A percentile compares a stretch with the other conserved stretches of the same genome.
Conservation (phyloP, 2,113 vertebrate species). For the Andinoacara biseriatus region DNA sequence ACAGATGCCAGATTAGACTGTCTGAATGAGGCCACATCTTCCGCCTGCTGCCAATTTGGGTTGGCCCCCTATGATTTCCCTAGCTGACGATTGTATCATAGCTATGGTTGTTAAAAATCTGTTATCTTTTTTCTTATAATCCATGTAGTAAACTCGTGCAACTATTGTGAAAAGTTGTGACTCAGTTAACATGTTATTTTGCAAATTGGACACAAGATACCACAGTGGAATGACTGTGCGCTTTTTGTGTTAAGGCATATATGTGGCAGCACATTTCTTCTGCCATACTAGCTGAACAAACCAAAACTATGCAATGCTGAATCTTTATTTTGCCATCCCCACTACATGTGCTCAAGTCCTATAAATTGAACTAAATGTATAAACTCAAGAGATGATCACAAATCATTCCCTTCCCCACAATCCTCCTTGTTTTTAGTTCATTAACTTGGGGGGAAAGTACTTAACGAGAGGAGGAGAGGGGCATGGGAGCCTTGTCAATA, state of each 20-base stretch:
- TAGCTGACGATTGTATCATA: slow-evolving; percentile 54
- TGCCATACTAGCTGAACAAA: slow-evolving; percentile 8
- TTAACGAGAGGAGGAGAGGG: slow-evolving; percentile 73
- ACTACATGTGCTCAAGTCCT: not conserved
- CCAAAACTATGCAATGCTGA: slow-evolving; percentile 13
- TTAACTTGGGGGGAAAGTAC: slow-evolving; percentile 78
- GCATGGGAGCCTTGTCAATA: slow-evolving; percentile 74
- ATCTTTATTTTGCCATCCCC: not conserved
- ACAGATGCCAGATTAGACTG: slow-evolving; percentile 77
- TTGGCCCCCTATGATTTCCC: slow-evolving; percentile 60
- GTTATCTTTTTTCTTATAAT: slow-evolving; percentile 36
- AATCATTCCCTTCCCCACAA: slow-evolving; percentile 58
- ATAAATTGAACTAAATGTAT: slow-evolving; percentile 36
- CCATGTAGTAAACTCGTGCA: slow-evolving; percentile 14
- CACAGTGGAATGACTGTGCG: slow-evolving; percentile 1
- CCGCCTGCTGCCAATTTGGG: slow-evolving; percentile 66
- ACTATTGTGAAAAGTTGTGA: slow-evolving; percentile 13
- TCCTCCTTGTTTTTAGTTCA: slow-evolving; percentile 71
- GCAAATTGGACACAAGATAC: slow-evolving; percentile 18
- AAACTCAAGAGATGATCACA: slow-evolving; percentile 50
- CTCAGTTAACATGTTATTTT: not conserved
- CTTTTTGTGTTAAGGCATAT: not conserved
- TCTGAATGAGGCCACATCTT: slow-evolving; percentile 70
- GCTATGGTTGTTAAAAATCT: slow-evolving; percentile 52
- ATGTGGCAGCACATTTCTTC: not conserved